Percentiles rank a stretch among this genome's conserved stretches.
phyloP scores from a whole-genome alignment of 2,113 vertebrate genomes.

The Alectura lathami region DNA sequence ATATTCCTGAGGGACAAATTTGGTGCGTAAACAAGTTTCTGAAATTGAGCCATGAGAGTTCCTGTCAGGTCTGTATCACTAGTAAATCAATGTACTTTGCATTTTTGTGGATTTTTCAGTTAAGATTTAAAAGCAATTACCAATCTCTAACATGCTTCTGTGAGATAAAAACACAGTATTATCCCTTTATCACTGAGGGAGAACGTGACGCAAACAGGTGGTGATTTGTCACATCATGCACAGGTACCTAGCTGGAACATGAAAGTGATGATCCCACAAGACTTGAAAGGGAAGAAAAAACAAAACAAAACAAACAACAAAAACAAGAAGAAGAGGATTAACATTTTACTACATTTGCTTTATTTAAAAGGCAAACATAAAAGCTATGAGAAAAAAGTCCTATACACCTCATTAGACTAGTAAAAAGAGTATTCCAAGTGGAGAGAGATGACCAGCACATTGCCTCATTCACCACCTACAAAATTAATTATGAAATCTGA shows the following conservation, averaged over 20 bases:
- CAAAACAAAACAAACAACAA: too few species aligned
- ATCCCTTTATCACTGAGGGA: background rate
- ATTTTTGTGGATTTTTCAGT: background rate
- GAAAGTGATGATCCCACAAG: background rate
- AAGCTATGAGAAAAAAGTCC: background rate
- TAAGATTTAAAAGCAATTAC: constrained; percentile 35
- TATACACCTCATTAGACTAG: too few species aligned
- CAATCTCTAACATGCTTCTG: background rate
- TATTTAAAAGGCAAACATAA: background rate
- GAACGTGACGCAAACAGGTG: background rate
- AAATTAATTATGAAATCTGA: background rate
- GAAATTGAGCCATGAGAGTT: constrained; percentile 31
- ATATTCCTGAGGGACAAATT: background rate
- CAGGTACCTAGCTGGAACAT: background rate
- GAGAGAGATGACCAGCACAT: background rate
- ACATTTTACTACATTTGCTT: background rate
- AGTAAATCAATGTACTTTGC: constrained; percentile 6
- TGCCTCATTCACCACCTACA: background rate
- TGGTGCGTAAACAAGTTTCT: constrained; percentile 18
- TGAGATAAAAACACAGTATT: background rate
- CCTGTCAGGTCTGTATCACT: background rate
- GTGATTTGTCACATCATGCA: background rate
- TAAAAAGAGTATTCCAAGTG: background rate
- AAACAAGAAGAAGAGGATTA: background rate
- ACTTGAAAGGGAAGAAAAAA: accelerated